Base-by-base conservation (phyloP, 2,113 vertebrate species). In the Sporophila hypoxantha region DNA sequence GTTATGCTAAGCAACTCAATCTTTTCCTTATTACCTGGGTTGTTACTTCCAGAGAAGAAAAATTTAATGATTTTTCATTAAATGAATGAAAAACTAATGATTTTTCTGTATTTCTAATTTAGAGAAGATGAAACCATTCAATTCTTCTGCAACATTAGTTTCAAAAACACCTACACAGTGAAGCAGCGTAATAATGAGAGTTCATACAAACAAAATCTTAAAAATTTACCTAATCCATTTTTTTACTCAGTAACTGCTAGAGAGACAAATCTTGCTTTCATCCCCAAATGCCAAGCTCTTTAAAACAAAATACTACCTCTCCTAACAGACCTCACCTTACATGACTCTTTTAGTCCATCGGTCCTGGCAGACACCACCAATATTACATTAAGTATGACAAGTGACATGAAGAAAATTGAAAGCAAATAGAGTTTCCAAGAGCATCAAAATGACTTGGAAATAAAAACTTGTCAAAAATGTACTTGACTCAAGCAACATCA, bases 401-500 rank as follows among this genome's bases (percentile, higher is more conserved):
- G 5, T 76, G 50, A 79, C 86, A 91, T 20, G 22, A 78, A 88
- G 46, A 75, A 60, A 91, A 83, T 11, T 26, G 30, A 87, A 41
- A 39, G 27, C 5, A 0, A 85, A 19, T 41, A 82, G 16, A 80
- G 22, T 77, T 85, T 85, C 69, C 68, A 81, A 90, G 21, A 82
- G 42, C 78, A 82, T 79, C 46, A 59, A 85, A 59, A 70, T 74
- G 9, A 85, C 76, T 87, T 68, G 37, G 14, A 87, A 89, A 88
- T 68, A 82, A 88, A 94, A 76, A 65, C 67, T 71, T 89, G 64
- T 82, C 85, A 90, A 87, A 88, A 92, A 76, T 66, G 15, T 76
- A 29, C 20, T 70, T 76, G 39, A 91, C 55, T 89, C 75, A 60
- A 62, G 32, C 44, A 86, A 37, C 46, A 36, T 55, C 59, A 90